A percentile compares a stretch with the other conserved stretches of the same genome.
phyloP scores from a whole-genome alignment of 2,888 invertebrate genomes.

The Idaea aversata region DNA sequence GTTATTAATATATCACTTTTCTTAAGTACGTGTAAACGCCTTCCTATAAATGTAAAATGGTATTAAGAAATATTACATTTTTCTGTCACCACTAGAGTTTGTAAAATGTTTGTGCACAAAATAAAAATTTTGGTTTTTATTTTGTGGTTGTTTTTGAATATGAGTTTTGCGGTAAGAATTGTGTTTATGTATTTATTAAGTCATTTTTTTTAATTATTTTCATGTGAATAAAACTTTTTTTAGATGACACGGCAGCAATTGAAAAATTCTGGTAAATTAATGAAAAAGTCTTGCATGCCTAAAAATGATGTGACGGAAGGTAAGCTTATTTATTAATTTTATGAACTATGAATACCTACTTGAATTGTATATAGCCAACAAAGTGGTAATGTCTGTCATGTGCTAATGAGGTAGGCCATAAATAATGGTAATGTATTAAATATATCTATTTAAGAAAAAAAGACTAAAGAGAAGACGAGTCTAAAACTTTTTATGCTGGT shows the following conservation, averaged over 20 bases:
- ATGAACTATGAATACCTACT: background rate
- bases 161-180: conserved; percentile 42
- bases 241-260: conserved; percentile 81
- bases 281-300: conserved; percentile 83
- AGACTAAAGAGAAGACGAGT: too few relatives aligned
- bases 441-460: too few relatives aligned
- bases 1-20: conserved; percentile 48
- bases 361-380: too few relatives aligned
- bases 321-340: conserved; percentile 33
- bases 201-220: conserved; percentile 2
- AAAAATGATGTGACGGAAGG: conserved; percentile 82
- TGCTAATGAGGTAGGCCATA: too few relatives aligned
- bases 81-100: background rate
- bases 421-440: too few relatives aligned
- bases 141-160: conserved; percentile 27
- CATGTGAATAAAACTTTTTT: background rate
- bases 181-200: conserved; percentile 5
- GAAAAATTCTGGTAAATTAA: conserved; percentile 80
- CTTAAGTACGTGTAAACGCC: conserved; percentile 31
- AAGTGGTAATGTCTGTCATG: too few relatives aligned
- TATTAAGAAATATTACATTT: background rate
- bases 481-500: too few relatives aligned
- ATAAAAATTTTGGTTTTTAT: conserved; percentile 9
- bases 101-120: background rate
- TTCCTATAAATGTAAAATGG: conserved; percentile 38